Evolutionary conservation across 2,888 invertebrate species (phyloP), one percentile per base, ranked within the genome.

Genomic region (Sinohyriopsis cumingii): DNA sequence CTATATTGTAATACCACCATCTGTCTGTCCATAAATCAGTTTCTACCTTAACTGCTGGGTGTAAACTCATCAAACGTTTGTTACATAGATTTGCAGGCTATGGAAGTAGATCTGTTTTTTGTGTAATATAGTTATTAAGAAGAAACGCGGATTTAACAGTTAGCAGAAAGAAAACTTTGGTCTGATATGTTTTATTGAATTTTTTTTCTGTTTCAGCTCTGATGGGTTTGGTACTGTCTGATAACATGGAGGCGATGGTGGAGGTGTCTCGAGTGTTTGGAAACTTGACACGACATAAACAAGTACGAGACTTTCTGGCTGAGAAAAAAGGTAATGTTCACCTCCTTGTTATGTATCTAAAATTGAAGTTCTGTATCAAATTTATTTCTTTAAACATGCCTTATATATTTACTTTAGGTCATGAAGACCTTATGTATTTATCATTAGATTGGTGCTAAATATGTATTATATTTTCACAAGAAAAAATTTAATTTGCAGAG

Each of bases 211-310:
- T 76, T 75, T 25, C 78, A 88, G 87, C 79, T 59, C 75, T 87
- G 55, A 73, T 88, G 71, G 87, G 87, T 73, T 73, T 89, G 71
- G 75, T 89, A 56, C 71, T 85, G 57, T 77, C 83, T 25, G 82
- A 88, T 63, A 87, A 91, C 83, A 91, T 91, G 80, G 93, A 93
- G 71, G 92, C 92, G 65, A 89, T 93, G 56, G 90, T 92, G 6
- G 96, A 96, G 91, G 93, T 95, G 33, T 93, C 94, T 82, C 92
- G 96, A 74, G 95, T 95, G 68, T 92, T 95, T 78, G 96, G 95
- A 54, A 96, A 96, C 90, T 91, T 96, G 78, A 94, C 95, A 1
- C 92, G 95, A 59, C 93, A 94, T 33, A 92, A 92, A 87, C 89
- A 91, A 73, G 93, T 94, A 0, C 90, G 94, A 72, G 92, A 93